Percentiles rank a stretch among this genome's conserved stretches.
Evolutionary conservation across 2,113 vertebrate genomes (phyloP).

Genomic region (Cricetomys ansorgei): DNA sequence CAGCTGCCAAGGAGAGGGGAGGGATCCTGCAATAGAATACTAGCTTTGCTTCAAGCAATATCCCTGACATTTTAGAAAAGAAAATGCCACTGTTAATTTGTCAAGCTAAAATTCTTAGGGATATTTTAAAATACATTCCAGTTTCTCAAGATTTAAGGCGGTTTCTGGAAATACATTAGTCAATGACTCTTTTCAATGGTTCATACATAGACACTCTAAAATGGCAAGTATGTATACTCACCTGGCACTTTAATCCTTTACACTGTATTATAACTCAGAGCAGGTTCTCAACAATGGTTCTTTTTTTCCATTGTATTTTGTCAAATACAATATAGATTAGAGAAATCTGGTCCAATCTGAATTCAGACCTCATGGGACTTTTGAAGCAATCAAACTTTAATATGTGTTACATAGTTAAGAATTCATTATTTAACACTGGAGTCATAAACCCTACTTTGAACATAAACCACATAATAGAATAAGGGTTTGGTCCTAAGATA

Average conservation of each 20-base stretch:
- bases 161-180: conserved; percentile 30
- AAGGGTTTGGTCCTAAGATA: background rate
- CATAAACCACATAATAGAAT: background rate
- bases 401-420: background rate
- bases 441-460: background rate
- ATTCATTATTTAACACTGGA: conserved; percentile 42
- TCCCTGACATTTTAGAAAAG: conserved; percentile 56
- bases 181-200: background rate
- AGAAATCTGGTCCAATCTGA: background rate
- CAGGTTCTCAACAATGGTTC: background rate
- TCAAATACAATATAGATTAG: background rate
- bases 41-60: conserved; percentile 48
- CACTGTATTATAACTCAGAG: background rate
- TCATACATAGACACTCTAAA: background rate
- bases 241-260: rapidly evolving
- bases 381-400: conserved; percentile 47
- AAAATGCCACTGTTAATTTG: conserved; percentile 68
- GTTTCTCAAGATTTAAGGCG: conserved; percentile 47
- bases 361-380: conserved; percentile 19
- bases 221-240: rapidly evolving
- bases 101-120: conserved; percentile 45
- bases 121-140: conserved; percentile 48
- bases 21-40: background rate
- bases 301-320: background rate
- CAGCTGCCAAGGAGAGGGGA: background rate